Percentiles rank a stretch among this genome's conserved stretches.
These are phyloP conservation scores for Cacatua alba DNA, from an alignment of 2,113 vertebrate genomes.

Conservation along the genomic window DNA sequence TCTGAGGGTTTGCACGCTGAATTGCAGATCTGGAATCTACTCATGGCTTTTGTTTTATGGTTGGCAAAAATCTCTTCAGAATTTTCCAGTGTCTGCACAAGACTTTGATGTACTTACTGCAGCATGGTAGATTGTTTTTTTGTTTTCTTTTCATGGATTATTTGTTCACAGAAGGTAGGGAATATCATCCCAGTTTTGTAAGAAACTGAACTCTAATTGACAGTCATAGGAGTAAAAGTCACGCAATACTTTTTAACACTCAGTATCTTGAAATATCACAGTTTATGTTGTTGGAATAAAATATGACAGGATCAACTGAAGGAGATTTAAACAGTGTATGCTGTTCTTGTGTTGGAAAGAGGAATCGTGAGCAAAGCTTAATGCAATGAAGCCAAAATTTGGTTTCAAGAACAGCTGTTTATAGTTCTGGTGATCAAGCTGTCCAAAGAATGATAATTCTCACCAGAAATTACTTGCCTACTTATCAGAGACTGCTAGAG, in stretches of 20 bases:
- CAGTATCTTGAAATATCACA: constrained; percentile 27
- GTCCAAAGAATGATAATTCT: constrained; percentile 7
- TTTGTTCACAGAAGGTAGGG: neutral
- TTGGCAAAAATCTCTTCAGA: neutral
- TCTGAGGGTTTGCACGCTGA: neutral
- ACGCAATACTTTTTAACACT: constrained; percentile 6
- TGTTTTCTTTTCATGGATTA: neutral
- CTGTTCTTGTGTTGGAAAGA: constrained; percentile 29
- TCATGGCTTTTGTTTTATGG: neutral
- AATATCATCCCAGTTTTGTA: neutral
- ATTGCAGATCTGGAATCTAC: neutral
- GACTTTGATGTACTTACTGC: neutral
- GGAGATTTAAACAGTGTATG: constrained; percentile 11
- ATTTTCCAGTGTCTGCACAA: neutral
- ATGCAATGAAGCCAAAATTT: constrained; percentile 2
- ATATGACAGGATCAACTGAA: constrained; percentile 39
- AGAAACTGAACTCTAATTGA: constrained; percentile 5
- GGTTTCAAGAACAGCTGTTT: constrained; percentile 11
- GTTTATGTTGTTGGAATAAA: constrained; percentile 47
- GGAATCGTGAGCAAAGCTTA: constrained; percentile 18
- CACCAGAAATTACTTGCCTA: neutral
- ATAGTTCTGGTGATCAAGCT: constrained; percentile 18
- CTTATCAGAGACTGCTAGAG: neutral
- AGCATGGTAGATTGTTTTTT: neutral
- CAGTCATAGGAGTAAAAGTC: constrained; percentile 30